phyloP scores from a whole-genome alignment of 1,140 invertebrate species.

The Nephila pilipes region DNA sequence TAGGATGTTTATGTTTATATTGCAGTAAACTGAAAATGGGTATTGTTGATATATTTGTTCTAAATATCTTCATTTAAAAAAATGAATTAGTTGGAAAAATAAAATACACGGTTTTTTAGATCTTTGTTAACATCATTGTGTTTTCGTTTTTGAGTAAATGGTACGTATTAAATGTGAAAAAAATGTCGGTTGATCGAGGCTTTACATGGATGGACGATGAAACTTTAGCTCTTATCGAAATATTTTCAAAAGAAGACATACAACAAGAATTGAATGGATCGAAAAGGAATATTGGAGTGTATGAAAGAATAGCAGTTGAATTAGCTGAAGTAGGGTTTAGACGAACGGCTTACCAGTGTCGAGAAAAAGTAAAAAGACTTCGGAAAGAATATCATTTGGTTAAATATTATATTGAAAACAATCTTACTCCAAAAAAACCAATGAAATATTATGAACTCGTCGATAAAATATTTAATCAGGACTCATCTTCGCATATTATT shows the following conservation, averaged over 20 bases:
- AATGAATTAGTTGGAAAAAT: too few relatives aligned
- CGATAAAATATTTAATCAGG: conserved; percentile 65
- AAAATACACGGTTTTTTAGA: too few relatives aligned
- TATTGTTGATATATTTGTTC: too few relatives aligned
- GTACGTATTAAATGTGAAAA: not conserved
- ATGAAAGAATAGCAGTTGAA: conserved; percentile 63
- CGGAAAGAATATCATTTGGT: conserved; percentile 61
- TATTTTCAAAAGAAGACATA: conserved; percentile 61
- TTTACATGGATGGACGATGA: conserved; percentile 77
- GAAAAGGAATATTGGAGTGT: conserved; percentile 68
- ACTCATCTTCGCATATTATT: not conserved
- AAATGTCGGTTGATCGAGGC: conserved; percentile 72
- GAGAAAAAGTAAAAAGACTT: conserved; percentile 74
- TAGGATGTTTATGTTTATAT: too few relatives aligned
- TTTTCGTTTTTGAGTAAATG: too few relatives aligned
- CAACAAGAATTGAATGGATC: conserved; percentile 58
- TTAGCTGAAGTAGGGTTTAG: conserved; percentile 64
- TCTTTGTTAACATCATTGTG: too few relatives aligned
- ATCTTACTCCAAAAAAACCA: conserved; percentile 62
- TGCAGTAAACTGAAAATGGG: too few relatives aligned
- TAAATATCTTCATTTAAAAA: too few relatives aligned
- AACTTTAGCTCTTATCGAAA: conserved; percentile 67
- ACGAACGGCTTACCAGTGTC: conserved; percentile 71
- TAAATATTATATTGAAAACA: conserved; percentile 63
- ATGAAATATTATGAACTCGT: conserved; percentile 71